Evolutionary conservation across 2,113 vertebrate genomes (phyloP).

Genomic region (Apodemus speciosus): DNA sequence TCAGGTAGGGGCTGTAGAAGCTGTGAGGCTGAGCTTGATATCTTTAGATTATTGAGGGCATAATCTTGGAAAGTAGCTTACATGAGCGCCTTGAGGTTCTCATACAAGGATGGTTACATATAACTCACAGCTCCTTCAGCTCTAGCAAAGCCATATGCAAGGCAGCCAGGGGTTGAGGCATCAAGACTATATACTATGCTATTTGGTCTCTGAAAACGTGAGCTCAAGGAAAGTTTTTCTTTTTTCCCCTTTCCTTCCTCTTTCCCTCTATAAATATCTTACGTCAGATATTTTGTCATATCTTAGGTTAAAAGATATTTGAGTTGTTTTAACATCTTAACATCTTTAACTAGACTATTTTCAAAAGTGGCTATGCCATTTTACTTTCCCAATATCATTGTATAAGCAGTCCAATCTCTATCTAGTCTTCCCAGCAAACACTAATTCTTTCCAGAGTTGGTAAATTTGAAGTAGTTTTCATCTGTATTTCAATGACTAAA

Average conservation of each 20-base stretch:
- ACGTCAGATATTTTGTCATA: neutral
- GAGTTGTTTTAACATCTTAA: neutral
- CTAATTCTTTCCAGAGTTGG: neutral
- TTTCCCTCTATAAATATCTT: neutral
- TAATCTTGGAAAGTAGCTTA: neutral
- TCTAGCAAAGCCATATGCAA: neutral
- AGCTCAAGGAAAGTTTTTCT: neutral
- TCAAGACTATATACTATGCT: neutral
- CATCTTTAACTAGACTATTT: neutral
- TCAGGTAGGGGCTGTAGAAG: neutral
- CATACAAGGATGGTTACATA: neutral
- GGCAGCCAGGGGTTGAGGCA: neutral
- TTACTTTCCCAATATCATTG: neutral
- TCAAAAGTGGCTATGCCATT: neutral
- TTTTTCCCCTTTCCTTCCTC: too few species aligned
- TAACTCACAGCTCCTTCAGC: neutral
- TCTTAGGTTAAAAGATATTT: neutral
- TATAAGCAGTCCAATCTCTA: neutral
- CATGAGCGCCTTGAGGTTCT: neutral
- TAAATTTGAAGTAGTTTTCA: neutral
- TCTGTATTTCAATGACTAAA: neutral
- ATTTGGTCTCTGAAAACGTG: neutral
- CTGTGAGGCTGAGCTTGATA: neutral
- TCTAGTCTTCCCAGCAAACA: neutral
- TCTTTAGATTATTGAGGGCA: neutral